Conservation (phyloP, 1,140 invertebrate species). For the Hycleus phaleratus region DNA sequence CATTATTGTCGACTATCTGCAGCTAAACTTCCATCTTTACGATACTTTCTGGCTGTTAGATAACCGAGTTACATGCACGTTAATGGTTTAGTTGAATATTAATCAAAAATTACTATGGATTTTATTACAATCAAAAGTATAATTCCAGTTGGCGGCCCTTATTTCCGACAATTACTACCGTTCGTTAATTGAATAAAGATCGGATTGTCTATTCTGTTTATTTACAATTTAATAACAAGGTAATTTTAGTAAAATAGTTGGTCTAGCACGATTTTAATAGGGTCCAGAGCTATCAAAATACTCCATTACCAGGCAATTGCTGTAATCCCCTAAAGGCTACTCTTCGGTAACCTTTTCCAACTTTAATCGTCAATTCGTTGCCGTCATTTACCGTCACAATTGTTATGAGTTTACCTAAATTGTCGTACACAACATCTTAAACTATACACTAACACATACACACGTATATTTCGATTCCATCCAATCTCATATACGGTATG, state of each 20-base stretch:
- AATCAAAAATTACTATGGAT: too few species aligned
- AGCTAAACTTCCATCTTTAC: too few species aligned
- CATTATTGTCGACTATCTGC: too few species aligned
- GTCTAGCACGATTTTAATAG: constrained; percentile 13
- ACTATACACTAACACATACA: background rate
- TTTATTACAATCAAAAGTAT: background rate
- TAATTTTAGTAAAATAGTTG: constrained; percentile 12
- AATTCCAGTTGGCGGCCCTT: too few species aligned
- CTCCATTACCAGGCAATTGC: constrained; percentile 18
- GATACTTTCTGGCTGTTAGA: too few species aligned
- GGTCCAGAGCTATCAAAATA: constrained; percentile 14
- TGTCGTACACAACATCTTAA: background rate
- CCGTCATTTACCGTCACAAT: background rate
- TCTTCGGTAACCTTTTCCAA: background rate
- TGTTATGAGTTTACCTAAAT: background rate
- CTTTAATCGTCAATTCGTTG: background rate
- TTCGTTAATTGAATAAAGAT: constrained; percentile 6
- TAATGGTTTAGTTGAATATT: too few species aligned
- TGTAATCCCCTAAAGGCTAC: constrained; percentile 6
- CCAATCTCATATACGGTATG: background rate
- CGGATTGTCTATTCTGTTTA: constrained; percentile 9
- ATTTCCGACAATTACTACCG: too few species aligned
- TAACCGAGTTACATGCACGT: too few species aligned
- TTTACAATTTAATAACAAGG: constrained; percentile 14
- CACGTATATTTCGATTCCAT: background rate